A percentile compares a stretch with the other conserved stretches of the same genome.
Conservation (phyloP, 2,113 vertebrate genomes). For the Stigmatopora nigra region DNA sequence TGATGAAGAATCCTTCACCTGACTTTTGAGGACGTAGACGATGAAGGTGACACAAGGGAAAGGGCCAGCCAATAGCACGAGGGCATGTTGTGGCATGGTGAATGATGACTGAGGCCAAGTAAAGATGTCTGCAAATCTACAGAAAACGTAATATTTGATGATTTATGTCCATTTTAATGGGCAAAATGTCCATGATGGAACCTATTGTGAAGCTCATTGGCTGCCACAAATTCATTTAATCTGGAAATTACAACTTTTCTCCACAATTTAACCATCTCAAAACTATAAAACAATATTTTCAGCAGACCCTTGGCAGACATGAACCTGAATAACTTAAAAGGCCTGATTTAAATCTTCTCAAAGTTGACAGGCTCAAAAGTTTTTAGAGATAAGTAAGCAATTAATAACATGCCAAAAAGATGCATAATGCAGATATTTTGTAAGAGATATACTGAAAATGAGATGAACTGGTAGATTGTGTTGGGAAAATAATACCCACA, state of each 20-base stretch:
- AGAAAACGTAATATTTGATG: conserved; percentile 18
- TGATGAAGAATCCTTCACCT: conserved; percentile 9
- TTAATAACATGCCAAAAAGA: not conserved
- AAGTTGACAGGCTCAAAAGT: not conserved
- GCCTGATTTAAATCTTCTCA: not conserved
- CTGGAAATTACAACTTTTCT: too few relatives aligned
- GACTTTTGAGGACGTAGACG: conserved; percentile 11
- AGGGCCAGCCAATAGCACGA: conserved; percentile 14
- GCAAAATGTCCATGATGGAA: not conserved
- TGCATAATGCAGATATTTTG: not conserved
- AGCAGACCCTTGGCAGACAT: too few relatives aligned
- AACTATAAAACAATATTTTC: too few relatives aligned
- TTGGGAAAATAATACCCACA: conserved; percentile 50
- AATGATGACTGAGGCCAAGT: conserved; percentile 5
- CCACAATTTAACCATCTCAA: too few relatives aligned
- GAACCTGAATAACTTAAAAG: too few relatives aligned
- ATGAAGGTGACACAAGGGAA: conserved; percentile 16
- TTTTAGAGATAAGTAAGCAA: not conserved
- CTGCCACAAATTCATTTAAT: too few relatives aligned
- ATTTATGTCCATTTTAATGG: conserved; percentile 18
- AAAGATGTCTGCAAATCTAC: not conserved
- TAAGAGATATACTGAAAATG: not conserved
- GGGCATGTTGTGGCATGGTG: conserved; percentile 21
- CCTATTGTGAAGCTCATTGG: not conserved
- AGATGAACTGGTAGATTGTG: conserved; percentile 29